Base-by-base conservation (phyloP, 2,113 vertebrate species). In the Nothobranchius furzeri region DNA sequence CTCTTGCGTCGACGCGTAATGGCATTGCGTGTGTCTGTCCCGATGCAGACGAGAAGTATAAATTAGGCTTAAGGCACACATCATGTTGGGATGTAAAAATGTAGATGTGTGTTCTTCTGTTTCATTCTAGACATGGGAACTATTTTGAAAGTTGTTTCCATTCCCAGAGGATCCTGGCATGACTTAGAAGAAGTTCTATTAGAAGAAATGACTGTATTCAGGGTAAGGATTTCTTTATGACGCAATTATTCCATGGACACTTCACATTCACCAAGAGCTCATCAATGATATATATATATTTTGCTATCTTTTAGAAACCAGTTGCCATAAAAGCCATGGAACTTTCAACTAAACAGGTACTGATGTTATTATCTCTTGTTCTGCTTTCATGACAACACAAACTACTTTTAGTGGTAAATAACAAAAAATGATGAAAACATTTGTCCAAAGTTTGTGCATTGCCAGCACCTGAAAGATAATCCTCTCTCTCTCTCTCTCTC, bases 121-220 rank as follows among this genome's bases (percentile, higher is more conserved):
- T 76, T 14, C 71, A 10, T 75, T 36, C 4, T 50, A 99, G 98
- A 99, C 85, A 89, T 94, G 77, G 97, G 98, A 73, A 98, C 95
- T 0, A 93, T 99, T 87, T 91, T 99, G 75, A 99, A 99, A 90
- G 96, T 99, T 64, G 98, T 99, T 75, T 95, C 95, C 43, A 94
- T 99, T 88, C 98, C 98, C 51, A 94, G 95, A 90, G 96, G 97
- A 76, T 98, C 95, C 52, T 99, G 98, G 98, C 95, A 98, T 67
- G 97, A 99, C 73, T 91, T 99, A 87, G 98, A 99, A 83, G 98
- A 99, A 91, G 98, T 99, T 64, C 91, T 99, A 52, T 82, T 99
- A 83, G 98, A 99, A 90, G 98, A 99, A 94, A 96, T 98, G 94
- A 94, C 95, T 64, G 96, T 99, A 53, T 98, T 99, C 87, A 93